Evolutionary conservation across 2,888 invertebrate species (phyloP).

Genomic region (Mantis religiosa): DNA sequence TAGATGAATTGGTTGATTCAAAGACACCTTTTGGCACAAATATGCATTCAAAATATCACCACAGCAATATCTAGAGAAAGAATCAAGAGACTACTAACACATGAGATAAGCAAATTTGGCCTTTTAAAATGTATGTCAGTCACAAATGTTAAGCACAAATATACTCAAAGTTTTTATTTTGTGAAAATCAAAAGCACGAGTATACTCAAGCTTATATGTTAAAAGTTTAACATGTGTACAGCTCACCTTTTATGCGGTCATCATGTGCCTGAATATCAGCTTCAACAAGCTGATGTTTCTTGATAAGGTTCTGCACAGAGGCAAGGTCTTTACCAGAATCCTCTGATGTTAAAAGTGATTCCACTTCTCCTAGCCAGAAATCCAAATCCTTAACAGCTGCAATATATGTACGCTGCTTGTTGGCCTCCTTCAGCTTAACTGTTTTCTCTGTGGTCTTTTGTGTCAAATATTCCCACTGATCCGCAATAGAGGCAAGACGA

Average conservation of each 20-base stretch:
- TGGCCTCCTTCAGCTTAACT: conserved; percentile 96
- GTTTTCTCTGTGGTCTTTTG: conserved; percentile 98
- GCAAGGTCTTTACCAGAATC: conserved; percentile 97
- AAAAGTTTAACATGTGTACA: neutral
- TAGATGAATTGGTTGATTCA: too few relatives aligned
- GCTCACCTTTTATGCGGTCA: conserved; percentile 76
- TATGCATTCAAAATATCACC: too few relatives aligned
- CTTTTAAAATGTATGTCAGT: too few relatives aligned
- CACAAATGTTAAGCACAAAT: too few relatives aligned
- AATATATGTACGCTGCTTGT: conserved; percentile 97
- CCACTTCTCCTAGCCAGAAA: conserved; percentile 99
- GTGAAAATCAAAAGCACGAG: too few relatives aligned
- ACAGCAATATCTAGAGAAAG: too few relatives aligned
- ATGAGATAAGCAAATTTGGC: too few relatives aligned
- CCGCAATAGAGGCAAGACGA: conserved; percentile 85
- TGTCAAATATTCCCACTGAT: conserved; percentile 97
- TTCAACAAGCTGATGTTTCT: conserved; percentile 96
- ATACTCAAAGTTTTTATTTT: too few relatives aligned
- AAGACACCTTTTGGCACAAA: too few relatives aligned
- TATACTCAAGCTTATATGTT: too few relatives aligned
- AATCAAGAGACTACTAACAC: too few relatives aligned
- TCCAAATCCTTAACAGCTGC: conserved; percentile 99
- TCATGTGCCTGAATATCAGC: conserved; percentile 97
- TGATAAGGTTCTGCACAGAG: conserved; percentile 97
- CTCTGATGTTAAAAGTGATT: conserved; percentile 89